phyloP scores from a whole-genome alignment of 2,113 vertebrate genomes.

The Pelusios castaneus region DNA sequence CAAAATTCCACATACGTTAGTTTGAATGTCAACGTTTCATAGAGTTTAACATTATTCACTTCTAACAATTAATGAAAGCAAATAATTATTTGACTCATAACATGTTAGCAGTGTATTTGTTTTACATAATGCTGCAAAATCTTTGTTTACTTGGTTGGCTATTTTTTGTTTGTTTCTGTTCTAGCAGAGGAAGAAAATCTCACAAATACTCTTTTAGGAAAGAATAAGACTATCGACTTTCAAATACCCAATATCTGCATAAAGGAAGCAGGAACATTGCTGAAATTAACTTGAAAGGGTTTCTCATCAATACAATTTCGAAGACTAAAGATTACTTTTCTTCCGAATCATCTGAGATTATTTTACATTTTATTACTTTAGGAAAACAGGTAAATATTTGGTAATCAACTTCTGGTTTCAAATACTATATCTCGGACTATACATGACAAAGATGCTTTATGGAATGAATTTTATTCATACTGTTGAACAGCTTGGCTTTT shows the following conservation, averaged over 20 bases:
- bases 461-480: too few relatives aligned
- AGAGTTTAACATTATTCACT: not conserved
- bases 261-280: not conserved
- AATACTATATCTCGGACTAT: not conserved
- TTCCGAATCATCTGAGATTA: not conserved
- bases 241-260: not conserved
- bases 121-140: not conserved
- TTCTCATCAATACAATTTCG: not conserved
- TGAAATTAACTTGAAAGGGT: not conserved
- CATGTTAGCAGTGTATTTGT: not conserved
- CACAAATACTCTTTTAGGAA: not conserved
- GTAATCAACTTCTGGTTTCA: not conserved
- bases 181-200: not conserved
- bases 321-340: not conserved
- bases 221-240: not conserved
- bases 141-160: not conserved
- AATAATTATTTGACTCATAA: not conserved
- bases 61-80: not conserved
- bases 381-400: constrained; percentile 2
- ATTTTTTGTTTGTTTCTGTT: not conserved
- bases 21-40: not conserved
- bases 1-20: not conserved
- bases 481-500: too few relatives aligned
- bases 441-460: not conserved
- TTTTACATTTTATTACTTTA: not conserved